Base-by-base conservation (phyloP, 2,113 vertebrate genomes). In the Apus apus region DNA sequence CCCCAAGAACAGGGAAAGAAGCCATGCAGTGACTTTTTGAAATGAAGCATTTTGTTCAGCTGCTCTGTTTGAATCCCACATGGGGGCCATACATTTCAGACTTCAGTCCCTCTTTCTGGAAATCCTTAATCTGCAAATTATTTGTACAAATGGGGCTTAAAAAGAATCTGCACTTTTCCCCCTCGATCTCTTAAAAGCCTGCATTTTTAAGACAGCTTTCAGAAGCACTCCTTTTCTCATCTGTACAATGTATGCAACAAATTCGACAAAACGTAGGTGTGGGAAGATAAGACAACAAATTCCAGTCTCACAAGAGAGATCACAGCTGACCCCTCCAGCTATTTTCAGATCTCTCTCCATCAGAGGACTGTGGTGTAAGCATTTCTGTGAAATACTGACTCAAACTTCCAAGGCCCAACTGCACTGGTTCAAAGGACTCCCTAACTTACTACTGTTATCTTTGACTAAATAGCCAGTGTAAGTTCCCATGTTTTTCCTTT, bases 41-140 rank as follows among this genome's bases (percentile, higher is more conserved):
- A 93, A 43, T 6, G 16, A 57, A 93, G 65, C 32, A 36, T 82
- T 94, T 53, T 72, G 76, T 89, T 93, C 70, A 87, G 76, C 73
- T 78, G 68, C 76, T 94, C 75, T 7, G 0, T 34, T 8, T 10
- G 29, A 74, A 66, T 61, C 71, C 72, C 46, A 65, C 87, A 26
- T 2, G 53, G 79, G 74, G 78, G 67, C 74, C 82, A 86, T 6
- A 26, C 74, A 82, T 81, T 73, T 34, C 74, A 85, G 62, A 5
- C 60, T 46, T 78, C 70, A 92, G 86, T 54, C 70, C 51, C 45
- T 84, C 65, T 74, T 57, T 65, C 64, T 78, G 15, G 3, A 96
- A 93, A 76, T 32, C 66, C 70, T 93, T 92, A 87, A 93, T 87
- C 85, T 90, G 73, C 0, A 10, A 91, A 58, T 95, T 93, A 91